A percentile compares a stretch with the other conserved stretches of the same genome.
phyloP scores from a whole-genome alignment of 2,888 invertebrate species.

The Glyphotaelius pellucidus region DNA sequence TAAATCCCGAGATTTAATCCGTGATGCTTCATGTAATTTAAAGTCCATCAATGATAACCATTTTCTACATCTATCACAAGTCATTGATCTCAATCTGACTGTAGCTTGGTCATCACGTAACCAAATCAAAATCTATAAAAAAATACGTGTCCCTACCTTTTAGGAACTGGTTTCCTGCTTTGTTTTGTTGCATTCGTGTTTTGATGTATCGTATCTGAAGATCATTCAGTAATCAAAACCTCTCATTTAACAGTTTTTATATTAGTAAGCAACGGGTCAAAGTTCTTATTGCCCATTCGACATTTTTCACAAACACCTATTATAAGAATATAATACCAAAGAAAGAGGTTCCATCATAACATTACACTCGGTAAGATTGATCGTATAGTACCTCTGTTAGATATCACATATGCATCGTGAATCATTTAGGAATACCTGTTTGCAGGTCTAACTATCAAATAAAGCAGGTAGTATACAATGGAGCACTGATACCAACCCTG shows the following conservation, averaged over 20 bases:
- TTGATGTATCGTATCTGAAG: neutral
- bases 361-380: neutral
- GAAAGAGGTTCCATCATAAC: neutral
- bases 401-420: neutral
- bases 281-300: neutral
- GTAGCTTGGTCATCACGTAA: neutral
- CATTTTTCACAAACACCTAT: neutral
- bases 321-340: neutral
- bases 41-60: slow-evolving; percentile 33
- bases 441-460: neutral
- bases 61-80: slow-evolving; percentile 17
- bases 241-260: neutral
- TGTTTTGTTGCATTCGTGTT: neutral
- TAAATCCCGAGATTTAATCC: slow-evolving; percentile 27
- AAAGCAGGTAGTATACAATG: neutral
- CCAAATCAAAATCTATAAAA: neutral
- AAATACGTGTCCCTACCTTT: neutral
- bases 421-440: neutral
- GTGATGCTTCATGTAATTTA: slow-evolving; percentile 21
- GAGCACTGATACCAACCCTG: neutral
- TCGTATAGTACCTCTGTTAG: neutral
- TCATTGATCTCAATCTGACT: neutral
- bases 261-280: neutral
- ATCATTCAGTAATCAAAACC: neutral
- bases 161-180: neutral